phyloP scores from a whole-genome alignment of 1,140 invertebrate genomes.

The Sipha flava region DNA sequence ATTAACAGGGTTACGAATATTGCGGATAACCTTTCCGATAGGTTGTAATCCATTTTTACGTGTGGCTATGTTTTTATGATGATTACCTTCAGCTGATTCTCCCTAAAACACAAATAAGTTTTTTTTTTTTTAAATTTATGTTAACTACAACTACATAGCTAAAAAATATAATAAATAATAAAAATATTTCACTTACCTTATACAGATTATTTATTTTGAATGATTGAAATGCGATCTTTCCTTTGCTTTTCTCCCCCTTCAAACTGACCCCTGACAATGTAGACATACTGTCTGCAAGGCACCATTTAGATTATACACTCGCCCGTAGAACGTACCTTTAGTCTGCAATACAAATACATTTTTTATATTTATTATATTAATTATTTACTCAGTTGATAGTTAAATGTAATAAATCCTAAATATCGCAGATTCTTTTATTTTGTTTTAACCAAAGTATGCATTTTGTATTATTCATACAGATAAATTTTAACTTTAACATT shows the following conservation, averaged over 20 bases:
- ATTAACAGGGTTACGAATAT: slow-evolving; percentile 90
- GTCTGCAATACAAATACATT: slow-evolving; percentile 45
- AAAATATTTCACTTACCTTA: slow-evolving; percentile 56
- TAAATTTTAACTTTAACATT: too few relatives aligned
- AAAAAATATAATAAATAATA: neutral
- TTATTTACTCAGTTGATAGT: too few relatives aligned
- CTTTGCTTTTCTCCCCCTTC: slow-evolving; percentile 81
- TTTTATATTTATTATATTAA: neutral
- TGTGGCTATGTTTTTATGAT: slow-evolving; percentile 70
- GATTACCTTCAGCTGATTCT: slow-evolving; percentile 76
- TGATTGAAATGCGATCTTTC: slow-evolving; percentile 80
- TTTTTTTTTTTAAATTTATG: neutral
- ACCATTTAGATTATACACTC: slow-evolving; percentile 66
- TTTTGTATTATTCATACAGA: too few relatives aligned
- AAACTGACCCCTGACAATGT: slow-evolving; percentile 69
- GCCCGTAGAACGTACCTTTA: slow-evolving; percentile 73
- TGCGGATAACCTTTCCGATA: slow-evolving; percentile 81
- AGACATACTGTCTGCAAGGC: slow-evolving; percentile 79
- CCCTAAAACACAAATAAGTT: slow-evolving; percentile 51
- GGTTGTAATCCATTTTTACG: slow-evolving; percentile 97
- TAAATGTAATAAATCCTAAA: too few relatives aligned
- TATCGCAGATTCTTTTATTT: too few relatives aligned
- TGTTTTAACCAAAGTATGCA: too few relatives aligned
- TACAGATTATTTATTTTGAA: slow-evolving; percentile 96
- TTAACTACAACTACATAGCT: neutral